Percentiles rank a stretch among this genome's conserved stretches.
Evolutionary conservation across 2,797 vertebrate genomes (phyloP).

Genomic region (Echeneis naucrates): DNA sequence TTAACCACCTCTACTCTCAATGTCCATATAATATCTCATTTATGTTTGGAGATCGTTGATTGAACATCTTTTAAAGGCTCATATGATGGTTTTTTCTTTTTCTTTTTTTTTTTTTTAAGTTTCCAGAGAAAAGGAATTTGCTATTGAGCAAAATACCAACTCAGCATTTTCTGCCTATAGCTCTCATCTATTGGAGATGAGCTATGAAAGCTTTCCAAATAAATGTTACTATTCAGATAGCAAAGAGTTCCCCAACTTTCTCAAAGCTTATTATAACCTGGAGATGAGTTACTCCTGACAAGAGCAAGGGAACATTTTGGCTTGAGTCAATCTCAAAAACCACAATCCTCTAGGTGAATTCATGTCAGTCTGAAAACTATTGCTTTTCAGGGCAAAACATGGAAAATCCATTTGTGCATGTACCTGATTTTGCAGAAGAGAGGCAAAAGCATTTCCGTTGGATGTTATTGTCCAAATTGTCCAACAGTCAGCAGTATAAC

Average conservation of each 20-base stretch:
- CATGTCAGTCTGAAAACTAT: slow-evolving; percentile 2
- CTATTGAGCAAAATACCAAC: no score
- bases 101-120: not conserved
- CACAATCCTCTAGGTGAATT: slow-evolving; percentile 24
- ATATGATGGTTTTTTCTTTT: not conserved
- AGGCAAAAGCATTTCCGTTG: slow-evolving; percentile 18
- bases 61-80: not conserved
- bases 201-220: not conserved
- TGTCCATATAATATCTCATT: not conserved
- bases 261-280: not conserved
- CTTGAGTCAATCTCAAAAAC: slow-evolving; percentile 8
- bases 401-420: slow-evolving; percentile 25
- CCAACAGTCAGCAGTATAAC: slow-evolving; percentile 48
- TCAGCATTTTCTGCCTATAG: not conserved
- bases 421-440: slow-evolving; percentile 10
- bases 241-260: not conserved
- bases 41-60: not conserved
- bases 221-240: no score
- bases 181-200: not conserved
- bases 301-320: slow-evolving; percentile 3
- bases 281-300: not conserved
- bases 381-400: slow-evolving; percentile 25
- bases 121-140: not conserved
- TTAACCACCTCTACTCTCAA: slow-evolving; percentile 19
- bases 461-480: slow-evolving; percentile 30